Evolutionary conservation across 2,113 vertebrate species (phyloP).

Genomic region (Glaucidium brasilianum): DNA sequence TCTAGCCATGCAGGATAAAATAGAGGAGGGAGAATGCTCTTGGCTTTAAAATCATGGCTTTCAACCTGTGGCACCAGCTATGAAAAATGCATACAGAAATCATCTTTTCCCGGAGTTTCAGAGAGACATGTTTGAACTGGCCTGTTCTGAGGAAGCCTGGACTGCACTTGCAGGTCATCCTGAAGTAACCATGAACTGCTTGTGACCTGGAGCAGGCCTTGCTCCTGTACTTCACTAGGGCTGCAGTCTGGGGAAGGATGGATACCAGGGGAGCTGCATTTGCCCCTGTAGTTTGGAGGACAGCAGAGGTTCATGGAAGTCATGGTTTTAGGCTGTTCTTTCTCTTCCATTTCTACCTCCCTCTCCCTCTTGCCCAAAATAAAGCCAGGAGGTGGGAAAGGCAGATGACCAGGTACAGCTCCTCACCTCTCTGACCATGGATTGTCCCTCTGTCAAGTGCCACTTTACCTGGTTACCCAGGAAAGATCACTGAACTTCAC

Average conservation of each 20-base stretch:
- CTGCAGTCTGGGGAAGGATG: not conserved
- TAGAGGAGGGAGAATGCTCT: not conserved
- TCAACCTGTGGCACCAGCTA: not conserved
- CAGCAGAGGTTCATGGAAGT: not conserved
- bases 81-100: not conserved
- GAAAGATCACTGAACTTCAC: not conserved
- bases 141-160: not conserved
- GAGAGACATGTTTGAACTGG: not conserved
- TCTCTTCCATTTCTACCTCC: not conserved
- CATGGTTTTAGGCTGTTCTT: not conserved
- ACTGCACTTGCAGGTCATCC: not conserved
- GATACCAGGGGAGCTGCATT: fast-evolving
- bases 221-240: not conserved
- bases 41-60: not conserved
- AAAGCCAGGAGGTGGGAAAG: not conserved
- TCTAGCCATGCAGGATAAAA: not conserved
- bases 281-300: not conserved
- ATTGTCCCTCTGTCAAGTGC: not conserved
- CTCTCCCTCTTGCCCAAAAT: not conserved
- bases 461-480: not conserved
- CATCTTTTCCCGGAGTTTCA: not conserved
- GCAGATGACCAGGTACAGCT: not conserved
- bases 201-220: not conserved
- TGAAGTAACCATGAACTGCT: not conserved
- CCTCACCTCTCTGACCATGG: not conserved